Evolutionary conservation across 2,113 vertebrate genomes (phyloP).

Genomic region (Triplophysa siluroides): DNA sequence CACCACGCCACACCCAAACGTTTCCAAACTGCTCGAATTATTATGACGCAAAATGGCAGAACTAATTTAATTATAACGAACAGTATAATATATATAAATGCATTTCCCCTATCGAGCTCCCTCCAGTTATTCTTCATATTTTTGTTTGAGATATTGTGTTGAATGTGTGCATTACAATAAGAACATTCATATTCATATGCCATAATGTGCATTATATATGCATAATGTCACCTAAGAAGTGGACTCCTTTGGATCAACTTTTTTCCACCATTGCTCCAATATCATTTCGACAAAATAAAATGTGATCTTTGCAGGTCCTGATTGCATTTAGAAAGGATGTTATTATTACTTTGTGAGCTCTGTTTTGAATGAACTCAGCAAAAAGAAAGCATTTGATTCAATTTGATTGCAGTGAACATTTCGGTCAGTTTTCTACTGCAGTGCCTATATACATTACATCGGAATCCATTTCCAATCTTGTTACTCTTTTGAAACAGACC

Average conservation of each 20-base stretch:
- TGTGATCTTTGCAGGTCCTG: not conserved
- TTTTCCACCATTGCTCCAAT: not conserved
- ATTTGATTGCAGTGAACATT: constrained; percentile 3
- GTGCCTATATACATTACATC: constrained; percentile 1
- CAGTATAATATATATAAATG: not conserved
- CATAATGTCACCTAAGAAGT: not conserved
- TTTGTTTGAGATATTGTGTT: not conserved
- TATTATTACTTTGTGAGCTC: not conserved
- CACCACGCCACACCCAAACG: constrained; percentile 13
- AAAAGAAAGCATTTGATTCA: constrained; percentile 21
- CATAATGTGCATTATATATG: not conserved
- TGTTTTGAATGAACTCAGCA: not conserved
- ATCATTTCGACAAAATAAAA: not conserved
- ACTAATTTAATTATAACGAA: not conserved
- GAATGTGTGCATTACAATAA: not conserved
- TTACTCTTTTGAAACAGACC: not conserved
- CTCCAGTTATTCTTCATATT: no score
- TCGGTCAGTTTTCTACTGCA: not conserved
- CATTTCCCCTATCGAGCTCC: not conserved
- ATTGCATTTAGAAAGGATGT: not conserved
- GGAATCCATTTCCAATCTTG: not conserved
- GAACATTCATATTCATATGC: not conserved
- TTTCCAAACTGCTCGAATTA: not conserved
- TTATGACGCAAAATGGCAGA: not conserved
- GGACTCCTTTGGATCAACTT: not conserved